Evolutionary conservation across 2,797 vertebrate species (phyloP), one percentile per base, ranked within the genome.

Genomic region (Liasis olivaceus): DNA sequence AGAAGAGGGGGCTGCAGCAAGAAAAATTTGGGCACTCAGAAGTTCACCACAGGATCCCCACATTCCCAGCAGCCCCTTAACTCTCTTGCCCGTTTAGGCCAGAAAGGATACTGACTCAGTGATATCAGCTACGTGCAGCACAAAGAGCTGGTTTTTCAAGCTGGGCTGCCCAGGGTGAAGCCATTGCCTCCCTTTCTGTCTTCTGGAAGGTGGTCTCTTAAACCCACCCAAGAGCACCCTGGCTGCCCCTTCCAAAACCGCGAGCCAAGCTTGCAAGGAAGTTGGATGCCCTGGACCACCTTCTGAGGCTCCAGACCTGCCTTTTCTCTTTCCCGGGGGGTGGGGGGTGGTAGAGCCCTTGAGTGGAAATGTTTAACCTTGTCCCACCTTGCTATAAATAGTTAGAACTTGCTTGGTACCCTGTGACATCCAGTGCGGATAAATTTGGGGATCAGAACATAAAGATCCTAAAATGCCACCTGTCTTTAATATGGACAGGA

Each of bases 401-500:
- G 89, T 97, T 95, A 96, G 96, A 97, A 96, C 94, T 89, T 95
- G 95, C 92, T 89, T 96, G 95, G 94, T 95, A 94, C 86, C 93
- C 90, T 72, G 90, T 95, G 95, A 96, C 96, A 96, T 95, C 95
- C 96, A 95, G 94, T 89, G 92, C 95, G 94, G 91, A 96, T 97
- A 96, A 96, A 97, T 97, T 64, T 95, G 94, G 93, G 91, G 94
- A 93, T 93, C 92, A 95, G 94, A 94, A 95, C 96, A 93, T 95
- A 96, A 96, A 96, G 93, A 92, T 93, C 90, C 96, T 94, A 92
- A 96, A 95, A 96, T 95, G 95, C 95, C 96, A 97, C 96, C 94
- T 96, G 96, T 95, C 96, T 95, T 96, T 94, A 95, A 96, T 95
- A 95, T 94, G 96, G 97, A 96, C 97, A 96, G 95, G 92, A 96